phyloP scores from a whole-genome alignment of 2,797 vertebrate genomes.

The Squalus acanthias region DNA sequence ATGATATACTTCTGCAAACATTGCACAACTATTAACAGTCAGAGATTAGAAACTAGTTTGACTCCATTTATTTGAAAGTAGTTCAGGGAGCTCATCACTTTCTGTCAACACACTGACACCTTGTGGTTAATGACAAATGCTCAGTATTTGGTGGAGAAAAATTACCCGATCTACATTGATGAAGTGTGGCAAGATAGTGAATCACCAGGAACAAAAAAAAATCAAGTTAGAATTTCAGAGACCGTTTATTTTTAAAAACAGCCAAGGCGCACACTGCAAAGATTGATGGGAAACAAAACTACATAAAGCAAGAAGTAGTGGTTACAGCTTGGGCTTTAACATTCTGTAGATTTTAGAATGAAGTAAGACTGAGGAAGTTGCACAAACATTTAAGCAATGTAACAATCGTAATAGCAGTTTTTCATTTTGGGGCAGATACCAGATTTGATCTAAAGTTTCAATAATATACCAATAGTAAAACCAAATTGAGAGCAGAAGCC shows the following conservation, averaged over 20 bases:
- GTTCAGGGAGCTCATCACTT: background rate
- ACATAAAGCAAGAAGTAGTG: background rate
- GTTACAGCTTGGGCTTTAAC: background rate
- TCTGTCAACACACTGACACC: conserved; percentile 19
- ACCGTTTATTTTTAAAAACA: background rate
- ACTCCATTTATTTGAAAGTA: background rate
- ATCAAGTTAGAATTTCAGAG: background rate
- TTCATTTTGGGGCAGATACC: background rate
- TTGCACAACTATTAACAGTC: background rate
- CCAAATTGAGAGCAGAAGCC: background rate
- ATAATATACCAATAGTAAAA: background rate
- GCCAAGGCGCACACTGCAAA: background rate
- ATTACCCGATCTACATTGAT: background rate
- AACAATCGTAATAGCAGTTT: background rate
- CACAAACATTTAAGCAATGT: background rate
- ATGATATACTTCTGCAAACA: background rate
- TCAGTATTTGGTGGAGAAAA: background rate
- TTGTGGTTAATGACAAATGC: background rate
- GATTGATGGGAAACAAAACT: background rate
- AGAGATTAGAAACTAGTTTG: background rate
- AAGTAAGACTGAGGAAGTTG: background rate
- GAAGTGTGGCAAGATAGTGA: background rate
- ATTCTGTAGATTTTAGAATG: background rate
- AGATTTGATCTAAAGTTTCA: background rate
- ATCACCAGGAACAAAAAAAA: too few relatives aligned